These are phyloP conservation scores for Montipora sp. DNA, from an alignment of 64 coral and sea anemone genomes.

Conservation along the genomic window DNA sequence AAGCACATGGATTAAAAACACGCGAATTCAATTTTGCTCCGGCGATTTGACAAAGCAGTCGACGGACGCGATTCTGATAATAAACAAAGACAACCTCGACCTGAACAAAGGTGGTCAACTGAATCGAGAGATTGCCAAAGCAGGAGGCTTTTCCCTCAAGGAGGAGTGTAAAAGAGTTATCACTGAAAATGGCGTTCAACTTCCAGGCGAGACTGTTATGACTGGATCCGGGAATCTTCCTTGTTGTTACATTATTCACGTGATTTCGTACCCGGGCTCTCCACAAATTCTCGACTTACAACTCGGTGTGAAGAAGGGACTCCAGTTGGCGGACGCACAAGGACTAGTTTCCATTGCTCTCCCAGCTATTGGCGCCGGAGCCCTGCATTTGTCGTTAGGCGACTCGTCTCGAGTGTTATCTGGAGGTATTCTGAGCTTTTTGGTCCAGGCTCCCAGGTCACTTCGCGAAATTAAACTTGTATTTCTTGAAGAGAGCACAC, in stretches of 20 bases:
- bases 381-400: neutral
- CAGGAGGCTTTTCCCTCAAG: neutral
- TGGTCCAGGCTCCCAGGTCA: neutral
- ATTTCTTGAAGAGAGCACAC: neutral
- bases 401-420: slow-evolving; percentile 12
- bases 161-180: neutral
- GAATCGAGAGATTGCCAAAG: neutral
- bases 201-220: slow-evolving; percentile 8
- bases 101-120: neutral
- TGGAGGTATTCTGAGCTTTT: slow-evolving; percentile 20
- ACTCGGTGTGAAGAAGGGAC: neutral
- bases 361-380: slow-evolving; percentile 2
- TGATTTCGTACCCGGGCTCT: slow-evolving; percentile 4
- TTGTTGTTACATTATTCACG: slow-evolving; percentile 6
- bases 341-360: slow-evolving; percentile 31
- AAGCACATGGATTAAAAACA: slow-evolving; percentile 14
- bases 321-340: slow-evolving; percentile 9
- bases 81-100: neutral
- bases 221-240: slow-evolving; percentile 21
- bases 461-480: slow-evolving; percentile 16
- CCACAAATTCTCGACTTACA: slow-evolving; percentile 40
- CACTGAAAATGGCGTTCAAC: neutral
- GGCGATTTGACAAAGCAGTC: slow-evolving; percentile 9
- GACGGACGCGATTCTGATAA: neutral
- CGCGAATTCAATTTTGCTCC: neutral